Base-by-base conservation (phyloP, 2,797 vertebrate genomes). In the Sarcophilus harrisii region DNA sequence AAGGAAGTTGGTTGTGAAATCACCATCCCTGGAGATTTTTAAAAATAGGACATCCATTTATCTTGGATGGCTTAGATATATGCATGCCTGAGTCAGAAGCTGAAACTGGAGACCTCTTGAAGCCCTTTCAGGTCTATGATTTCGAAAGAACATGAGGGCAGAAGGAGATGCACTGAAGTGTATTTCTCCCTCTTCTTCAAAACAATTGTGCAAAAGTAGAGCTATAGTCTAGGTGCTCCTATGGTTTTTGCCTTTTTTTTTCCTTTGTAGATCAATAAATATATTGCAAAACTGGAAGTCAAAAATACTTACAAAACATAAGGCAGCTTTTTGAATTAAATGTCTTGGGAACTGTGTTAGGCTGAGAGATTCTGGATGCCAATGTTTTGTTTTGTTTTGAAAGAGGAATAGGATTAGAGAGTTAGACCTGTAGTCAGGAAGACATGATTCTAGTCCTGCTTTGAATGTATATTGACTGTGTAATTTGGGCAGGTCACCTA, bases 1-100 rank as follows among this genome's bases (percentile, higher is more conserved):
- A 87, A 87, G 73, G 38, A 87, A 87, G 38, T 87, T 87, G 73
- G 73, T 87, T 27, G 73, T 49, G 38, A 87, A 87, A 87, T 49
- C 9, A 0, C 73, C 73, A 87, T 87, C 73, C 73, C 73, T 27
- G 73, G 73, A 87, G 73, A 87, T 87, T 87, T 87, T 87, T 87
- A 87, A 87, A 87, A 87, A 87, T 87, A 87, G 73, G 73, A 87
- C 38, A 87, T 45, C 38, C 73, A 87, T 87, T 87, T 87, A 87
- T 87, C 73, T 87, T 87, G 73, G 73, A 87, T 87, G 21, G 38
- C 73, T 87, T 87, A 49, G 73, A 87, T 87, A 87, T 87, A 87
- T 87, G 73, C 73, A 87, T 87, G 73, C 38, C 21, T 87, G 73
- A 87, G 73, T 49, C 73, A 45, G 73, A 87, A 38, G 24, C 21